Base-by-base conservation (phyloP, 23 tunicate genomes). In the Oikopleura dioica region DNA sequence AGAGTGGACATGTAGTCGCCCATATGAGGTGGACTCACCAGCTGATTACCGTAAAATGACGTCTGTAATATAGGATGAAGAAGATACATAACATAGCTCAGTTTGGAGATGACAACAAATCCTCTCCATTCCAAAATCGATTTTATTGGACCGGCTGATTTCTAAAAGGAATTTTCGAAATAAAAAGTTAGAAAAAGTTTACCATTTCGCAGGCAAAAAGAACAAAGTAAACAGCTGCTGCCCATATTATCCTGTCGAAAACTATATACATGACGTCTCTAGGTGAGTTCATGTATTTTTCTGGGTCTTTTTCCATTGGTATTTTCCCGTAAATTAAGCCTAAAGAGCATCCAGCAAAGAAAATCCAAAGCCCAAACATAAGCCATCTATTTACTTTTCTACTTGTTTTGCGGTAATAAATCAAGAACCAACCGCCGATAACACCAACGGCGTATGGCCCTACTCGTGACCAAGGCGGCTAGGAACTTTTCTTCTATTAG, bases 401-500 rank as follows among this genome's bases (percentile, higher is more conserved):
- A 12, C 26, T 28, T 28, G 16, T 63, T 28, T 28, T 23, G 4
- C 26, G 16, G 30, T 31, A 63, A 63, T 12, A 23, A 21, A 31
- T 63, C 4, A 16, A 63, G 32, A 28, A 2, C 16, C 2, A 63
- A 12, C 30, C 72, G 2, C 72, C 72, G 2, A 63, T 2, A 24
- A 63, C 72, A 2, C 72, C 72, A 28, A 63, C 32, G 5, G 72
- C 72, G 26, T 63, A 63, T 2, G 72, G 72, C 4, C 72, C 33
- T 2, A 63, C 72, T 21, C 72, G 72, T 2, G 72, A 63, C 72
- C 72, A 63, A 12, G 72, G 72, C 2, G 72, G 72, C 72, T 63
- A 63, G 26, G 26, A 63, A 12, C 55, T n/a, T n/a, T n/a, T n/a
- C n/a, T n/a, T n/a, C n/a, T n/a, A n/a, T n/a, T n/a, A n/a, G n/a